These are phyloP conservation scores for Argyresthia albistria DNA, from an alignment of 2,888 invertebrate species.

Conservation along the genomic window DNA sequence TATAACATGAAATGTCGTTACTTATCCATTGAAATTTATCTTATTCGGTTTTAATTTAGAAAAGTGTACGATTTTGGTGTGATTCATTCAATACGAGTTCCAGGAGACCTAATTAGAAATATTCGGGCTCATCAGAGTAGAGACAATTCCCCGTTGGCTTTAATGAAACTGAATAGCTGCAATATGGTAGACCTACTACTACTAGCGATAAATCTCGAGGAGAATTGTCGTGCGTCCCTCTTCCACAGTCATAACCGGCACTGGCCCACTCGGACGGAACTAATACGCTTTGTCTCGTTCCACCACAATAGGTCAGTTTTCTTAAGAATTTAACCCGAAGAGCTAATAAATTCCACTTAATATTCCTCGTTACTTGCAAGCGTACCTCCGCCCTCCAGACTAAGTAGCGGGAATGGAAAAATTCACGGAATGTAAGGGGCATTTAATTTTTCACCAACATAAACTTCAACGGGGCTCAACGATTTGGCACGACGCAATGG, in stretches of 20 bases:
- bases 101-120: background rate
- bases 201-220: conserved; percentile 53
- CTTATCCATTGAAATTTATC: background rate
- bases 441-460: too few species aligned
- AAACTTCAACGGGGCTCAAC: too few species aligned
- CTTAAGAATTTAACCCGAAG: conserved; percentile 56
- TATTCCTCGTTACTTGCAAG: conserved; percentile 65
- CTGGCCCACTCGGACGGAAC: conserved; percentile 49
- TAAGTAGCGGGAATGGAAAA: conserved; percentile 12
- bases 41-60: too few species aligned
- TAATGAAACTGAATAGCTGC: conserved; percentile 34
- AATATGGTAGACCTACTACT: conserved; percentile 1
- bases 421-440: background rate
- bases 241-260: conserved; percentile 20
- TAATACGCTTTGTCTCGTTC: conserved; percentile 65
- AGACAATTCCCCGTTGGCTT: background rate
- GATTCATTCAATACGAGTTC: too few species aligned
- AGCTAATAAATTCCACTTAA: conserved; percentile 65
- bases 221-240: conserved; percentile 45
- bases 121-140: background rate
- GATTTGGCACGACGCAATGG: too few species aligned
- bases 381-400: conserved; percentile 33
- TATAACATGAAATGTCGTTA: background rate
- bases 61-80: too few species aligned
- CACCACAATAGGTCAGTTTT: conserved; percentile 65